These are phyloP conservation scores for Abramis brama DNA, from an alignment of 2,113 vertebrate genomes.

Conservation along the genomic window DNA sequence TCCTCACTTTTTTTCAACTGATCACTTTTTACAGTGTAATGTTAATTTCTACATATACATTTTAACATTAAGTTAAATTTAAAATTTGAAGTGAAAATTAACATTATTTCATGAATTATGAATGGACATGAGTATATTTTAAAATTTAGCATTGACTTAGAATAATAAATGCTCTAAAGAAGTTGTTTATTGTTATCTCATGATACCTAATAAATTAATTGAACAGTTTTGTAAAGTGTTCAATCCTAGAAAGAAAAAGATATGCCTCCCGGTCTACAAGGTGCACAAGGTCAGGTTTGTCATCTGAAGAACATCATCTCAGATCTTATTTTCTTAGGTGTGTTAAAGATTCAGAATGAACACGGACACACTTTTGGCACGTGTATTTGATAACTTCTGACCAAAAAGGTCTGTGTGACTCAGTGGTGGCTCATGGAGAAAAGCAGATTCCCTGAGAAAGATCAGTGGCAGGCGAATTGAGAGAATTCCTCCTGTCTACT, in stretches of 20 bases:
- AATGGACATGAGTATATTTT: background rate
- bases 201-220: background rate
- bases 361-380: background rate
- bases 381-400: background rate
- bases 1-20: too few species aligned
- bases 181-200: background rate
- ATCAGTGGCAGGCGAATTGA: background rate
- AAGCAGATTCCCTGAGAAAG: conserved; percentile 1
- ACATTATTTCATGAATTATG: background rate
- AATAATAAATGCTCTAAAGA: background rate
- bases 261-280: background rate
- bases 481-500: conserved; percentile 56
- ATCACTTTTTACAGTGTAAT: background rate
- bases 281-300: conserved; percentile 3
- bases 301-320: background rate
- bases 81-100: too few species aligned
- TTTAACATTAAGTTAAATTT: background rate
- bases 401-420: background rate
- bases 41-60: background rate
- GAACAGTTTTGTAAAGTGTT: background rate
- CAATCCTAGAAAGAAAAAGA: background rate
- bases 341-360: background rate
- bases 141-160: background rate
- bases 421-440: background rate
- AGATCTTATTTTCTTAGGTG: background rate